These are phyloP conservation scores for Rhipidura dahli DNA, from an alignment of 2,113 vertebrate genomes.

Conservation along the genomic window DNA sequence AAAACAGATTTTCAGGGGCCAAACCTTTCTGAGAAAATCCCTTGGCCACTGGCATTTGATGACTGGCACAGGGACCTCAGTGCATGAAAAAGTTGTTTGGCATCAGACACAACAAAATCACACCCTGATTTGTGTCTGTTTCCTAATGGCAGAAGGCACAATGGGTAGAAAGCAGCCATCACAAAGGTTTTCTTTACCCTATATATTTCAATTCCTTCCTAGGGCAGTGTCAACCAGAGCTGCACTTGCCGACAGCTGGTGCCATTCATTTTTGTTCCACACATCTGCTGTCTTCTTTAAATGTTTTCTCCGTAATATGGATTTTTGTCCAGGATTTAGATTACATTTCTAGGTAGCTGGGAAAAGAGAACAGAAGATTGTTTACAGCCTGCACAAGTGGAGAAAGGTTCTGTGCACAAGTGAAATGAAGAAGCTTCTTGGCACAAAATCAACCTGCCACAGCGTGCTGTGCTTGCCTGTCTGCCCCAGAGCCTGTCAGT, in stretches of 20 bases:
- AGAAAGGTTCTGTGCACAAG: not conserved
- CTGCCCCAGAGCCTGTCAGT: not conserved
- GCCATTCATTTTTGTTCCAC: not conserved
- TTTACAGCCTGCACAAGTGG: not conserved
- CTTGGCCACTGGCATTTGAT: not conserved
- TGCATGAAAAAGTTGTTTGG: not conserved
- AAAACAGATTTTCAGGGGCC: not conserved
- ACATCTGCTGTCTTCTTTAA: not conserved
- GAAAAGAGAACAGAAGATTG: not conserved
- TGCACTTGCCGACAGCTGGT: not conserved
- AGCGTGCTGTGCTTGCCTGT: not conserved
- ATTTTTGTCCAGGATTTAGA: slow-evolving; percentile 1
- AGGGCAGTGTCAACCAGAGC: not conserved
- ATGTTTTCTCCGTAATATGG: not conserved
- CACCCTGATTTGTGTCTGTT: not conserved
- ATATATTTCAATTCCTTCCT: not conserved
- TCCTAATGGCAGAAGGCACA: not conserved
- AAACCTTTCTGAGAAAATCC: not conserved
- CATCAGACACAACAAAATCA: not conserved
- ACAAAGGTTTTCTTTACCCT: not conserved
- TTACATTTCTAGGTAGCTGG: not conserved
- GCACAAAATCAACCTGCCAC: not conserved
- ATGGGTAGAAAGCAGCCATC: not conserved
- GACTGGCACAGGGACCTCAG: not conserved
- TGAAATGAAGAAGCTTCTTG: not conserved